Conservation (phyloP, 1,140 invertebrate species). For the Dendroctonus valens region DNA sequence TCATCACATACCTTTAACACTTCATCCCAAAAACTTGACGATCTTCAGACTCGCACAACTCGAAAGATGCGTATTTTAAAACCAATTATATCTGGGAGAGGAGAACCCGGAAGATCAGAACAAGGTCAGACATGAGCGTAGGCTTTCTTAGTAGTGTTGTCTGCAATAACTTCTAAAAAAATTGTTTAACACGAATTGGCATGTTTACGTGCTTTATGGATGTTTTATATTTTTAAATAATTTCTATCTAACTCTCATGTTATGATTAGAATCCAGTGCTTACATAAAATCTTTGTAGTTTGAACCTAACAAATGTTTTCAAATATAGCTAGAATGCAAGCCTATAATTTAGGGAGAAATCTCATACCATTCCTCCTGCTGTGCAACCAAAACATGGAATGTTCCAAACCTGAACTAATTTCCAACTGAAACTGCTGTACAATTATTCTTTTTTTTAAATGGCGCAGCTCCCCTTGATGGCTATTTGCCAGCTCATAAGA, state of each 20-base stretch:
- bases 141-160: not conserved
- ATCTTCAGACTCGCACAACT: too few species aligned
- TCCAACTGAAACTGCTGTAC: slow-evolving; percentile 35
- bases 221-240: not conserved
- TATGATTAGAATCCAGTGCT: too few species aligned
- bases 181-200: too few species aligned
- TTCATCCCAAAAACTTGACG: too few species aligned
- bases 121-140: slow-evolving; percentile 1
- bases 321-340: slow-evolving; percentile 37
- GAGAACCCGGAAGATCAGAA: not conserved
- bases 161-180: too few species aligned
- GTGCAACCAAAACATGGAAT: slow-evolving; percentile 30
- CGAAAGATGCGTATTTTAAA: not conserved
- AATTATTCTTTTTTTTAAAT: too few species aligned
- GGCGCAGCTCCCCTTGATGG: too few species aligned
- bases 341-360: slow-evolving; percentile 33
- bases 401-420: too few species aligned
- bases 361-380: slow-evolving; percentile 27
- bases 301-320: slow-evolving; percentile 7
- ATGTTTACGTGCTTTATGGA: too few species aligned
- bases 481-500: too few species aligned
- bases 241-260: not conserved
- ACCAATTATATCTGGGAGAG: not conserved
- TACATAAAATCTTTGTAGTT: not conserved
- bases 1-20: too few species aligned